A percentile compares a stretch with the other conserved stretches of the same genome.
phyloP scores from a whole-genome alignment of 2,113 vertebrate species.

The Tenrec ecaudatus region DNA sequence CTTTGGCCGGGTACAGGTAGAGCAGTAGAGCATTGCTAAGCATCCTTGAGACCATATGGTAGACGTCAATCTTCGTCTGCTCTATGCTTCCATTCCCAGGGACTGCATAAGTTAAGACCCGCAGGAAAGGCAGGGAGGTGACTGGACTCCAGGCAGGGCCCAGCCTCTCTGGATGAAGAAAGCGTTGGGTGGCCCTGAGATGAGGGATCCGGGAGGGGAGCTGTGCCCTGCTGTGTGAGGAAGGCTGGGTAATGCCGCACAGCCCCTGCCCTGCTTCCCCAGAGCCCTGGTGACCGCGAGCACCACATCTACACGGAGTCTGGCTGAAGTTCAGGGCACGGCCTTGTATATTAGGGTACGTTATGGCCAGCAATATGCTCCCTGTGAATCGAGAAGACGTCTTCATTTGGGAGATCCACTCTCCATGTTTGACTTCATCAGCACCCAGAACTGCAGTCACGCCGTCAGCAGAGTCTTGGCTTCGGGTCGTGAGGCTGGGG shows the following conservation, averaged over 20 bases:
- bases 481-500: conserved; percentile 50
- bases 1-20: not conserved
- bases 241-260: not conserved
- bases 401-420: not conserved
- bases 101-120: not conserved
- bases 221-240: not conserved
- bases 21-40: not conserved
- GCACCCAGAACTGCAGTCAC: not conserved
- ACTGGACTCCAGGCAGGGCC: too few relatives aligned
- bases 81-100: not conserved
- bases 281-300: not conserved
- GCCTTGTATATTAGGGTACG: not conserved
- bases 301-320: not conserved
- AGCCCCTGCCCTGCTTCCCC: not conserved
- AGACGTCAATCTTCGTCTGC: not conserved
- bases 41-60: not conserved
- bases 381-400: not conserved
- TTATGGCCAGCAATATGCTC: not conserved
- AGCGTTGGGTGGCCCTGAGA: not conserved
- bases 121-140: not conserved
- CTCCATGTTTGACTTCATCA: conserved; percentile 1
- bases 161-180: not conserved
- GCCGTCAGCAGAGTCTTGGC: conserved; percentile 51
- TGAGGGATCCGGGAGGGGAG: not conserved
- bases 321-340: not conserved